These are phyloP conservation scores for Ecliptopera silaceata DNA, from an alignment of 2,888 invertebrate species.

Conservation along the genomic window DNA sequence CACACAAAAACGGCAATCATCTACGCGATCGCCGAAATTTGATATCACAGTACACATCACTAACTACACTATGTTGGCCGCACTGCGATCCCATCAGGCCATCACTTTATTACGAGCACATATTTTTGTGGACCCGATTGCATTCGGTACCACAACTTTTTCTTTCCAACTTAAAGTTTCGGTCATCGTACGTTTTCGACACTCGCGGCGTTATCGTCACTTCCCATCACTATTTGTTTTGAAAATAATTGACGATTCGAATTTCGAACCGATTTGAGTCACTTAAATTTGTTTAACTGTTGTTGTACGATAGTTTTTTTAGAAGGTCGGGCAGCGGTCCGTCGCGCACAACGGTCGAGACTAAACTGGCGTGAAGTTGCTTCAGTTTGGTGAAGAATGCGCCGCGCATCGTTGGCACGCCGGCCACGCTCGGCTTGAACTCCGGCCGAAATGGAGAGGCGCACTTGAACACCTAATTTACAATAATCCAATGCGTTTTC, in stretches of 20 bases:
- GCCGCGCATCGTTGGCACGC: conserved; percentile 81
- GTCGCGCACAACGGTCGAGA: conserved; percentile 60
- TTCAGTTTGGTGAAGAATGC: conserved; percentile 78
- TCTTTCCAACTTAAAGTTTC: conserved; percentile 73
- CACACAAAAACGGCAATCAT: conserved; percentile 76
- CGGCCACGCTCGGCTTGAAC: conserved; percentile 68
- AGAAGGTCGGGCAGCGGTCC: conserved; percentile 62
- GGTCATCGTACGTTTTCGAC: conserved; percentile 67
- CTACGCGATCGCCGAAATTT: conserved; percentile 76
- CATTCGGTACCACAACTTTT: conserved; percentile 77
- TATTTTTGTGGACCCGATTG: conserved; percentile 73
- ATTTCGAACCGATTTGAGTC: conserved; percentile 57
- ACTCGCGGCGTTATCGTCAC: conserved; percentile 45
- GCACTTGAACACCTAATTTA: conserved; percentile 55
- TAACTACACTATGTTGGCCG: conserved; percentile 74
- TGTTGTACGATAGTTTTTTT: conserved; percentile 71
- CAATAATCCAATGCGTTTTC: conserved; percentile 55
- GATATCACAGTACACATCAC: conserved; percentile 82
- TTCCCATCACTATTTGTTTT: conserved; percentile 62
- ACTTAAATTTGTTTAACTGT: conserved; percentile 72
- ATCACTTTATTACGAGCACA: conserved; percentile 75
- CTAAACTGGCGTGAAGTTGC: conserved; percentile 79
- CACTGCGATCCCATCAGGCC: conserved; percentile 81
- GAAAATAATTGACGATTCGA: conserved; percentile 45
- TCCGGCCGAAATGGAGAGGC: conserved; percentile 64